Evolutionary conservation across 64 coral and sea anemone genomes (phyloP), one percentile per base, ranked within the genome.

Genomic region (Dendrophyllia cribrosa): DNA sequence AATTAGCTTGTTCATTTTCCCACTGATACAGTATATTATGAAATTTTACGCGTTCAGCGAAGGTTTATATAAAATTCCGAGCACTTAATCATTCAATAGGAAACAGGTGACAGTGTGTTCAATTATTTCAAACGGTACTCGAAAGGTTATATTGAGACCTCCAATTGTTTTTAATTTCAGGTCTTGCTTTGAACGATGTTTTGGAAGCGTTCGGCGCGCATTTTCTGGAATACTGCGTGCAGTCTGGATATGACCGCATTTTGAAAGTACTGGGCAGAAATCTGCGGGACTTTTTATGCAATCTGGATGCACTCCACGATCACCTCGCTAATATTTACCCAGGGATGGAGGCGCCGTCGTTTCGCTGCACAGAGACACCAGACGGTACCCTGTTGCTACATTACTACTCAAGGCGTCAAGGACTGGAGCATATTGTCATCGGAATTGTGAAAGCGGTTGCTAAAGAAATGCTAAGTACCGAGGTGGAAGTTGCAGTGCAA

Each of bases 251-350:
- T 86, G 97, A 99, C 23, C 91, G 94, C 14, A 99, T 99, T 56
- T 70, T 99, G 60, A 91, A 92, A 63, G 97, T 99, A 1, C 88
- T 99, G 60, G 97, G 97, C 4, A 84, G 97, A 65, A 99, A 99
- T 78, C 73, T 99, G 88, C 94, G 91, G 76, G 97, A 99, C 77
- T 99, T 99, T 76, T 86, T 99, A 47, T 99, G 97, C 67, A 99
- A 99, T 44, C 77, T 99, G 52, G 97, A 99, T 51, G 97, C 97
- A 0, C 91, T 99, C 1, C 97, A 99, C 12, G 97, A 99, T 58
- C 97, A 99, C 68, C 83, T 99, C 0, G 94, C 94, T 14, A 74
- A 91, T 6, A 99, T 99, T 52, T 99, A 99, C 76, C 97, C 94
- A 0, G 97, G 97, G 5, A 99, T 99, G 97, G 91, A 96, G 75